phyloP scores from a whole-genome alignment of 2,113 vertebrate species.

The Urocolius indicus region DNA sequence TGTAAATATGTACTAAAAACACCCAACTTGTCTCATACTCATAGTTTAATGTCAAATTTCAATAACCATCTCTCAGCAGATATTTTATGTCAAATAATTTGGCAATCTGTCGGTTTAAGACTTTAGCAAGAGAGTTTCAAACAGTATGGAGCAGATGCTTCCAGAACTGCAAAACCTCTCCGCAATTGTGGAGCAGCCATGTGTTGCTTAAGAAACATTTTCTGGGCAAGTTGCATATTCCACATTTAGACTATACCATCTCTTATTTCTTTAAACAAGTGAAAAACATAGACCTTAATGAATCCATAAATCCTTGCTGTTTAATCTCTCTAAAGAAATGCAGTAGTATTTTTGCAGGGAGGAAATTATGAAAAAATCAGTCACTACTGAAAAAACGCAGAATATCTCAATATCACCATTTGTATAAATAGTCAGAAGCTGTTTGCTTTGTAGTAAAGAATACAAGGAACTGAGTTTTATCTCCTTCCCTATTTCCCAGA shows the following conservation, averaged over 20 bases:
- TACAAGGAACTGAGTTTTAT: conserved; percentile 6
- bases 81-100: not conserved
- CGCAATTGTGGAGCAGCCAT: not conserved
- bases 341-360: not conserved
- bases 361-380: not conserved
- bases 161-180: not conserved
- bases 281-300: not conserved
- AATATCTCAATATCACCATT: not conserved
- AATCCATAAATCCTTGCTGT: conserved; percentile 14
- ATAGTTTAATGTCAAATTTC: not conserved
- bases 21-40: not conserved
- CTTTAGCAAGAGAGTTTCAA: not conserved
- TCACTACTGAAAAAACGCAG: not conserved
- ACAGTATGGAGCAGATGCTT: not conserved
- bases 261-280: conserved; percentile 10
- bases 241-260: not conserved
- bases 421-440: not conserved
- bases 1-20: not conserved
- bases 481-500: not conserved
- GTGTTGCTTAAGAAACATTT: not conserved
- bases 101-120: not conserved
- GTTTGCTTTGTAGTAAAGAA: conserved; percentile 4
- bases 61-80: not conserved
- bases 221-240: not conserved
- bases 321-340: conserved; percentile 18